Base-by-base conservation (phyloP, 2,888 invertebrate genomes). In the Chrysomela aeneicollis region DNA sequence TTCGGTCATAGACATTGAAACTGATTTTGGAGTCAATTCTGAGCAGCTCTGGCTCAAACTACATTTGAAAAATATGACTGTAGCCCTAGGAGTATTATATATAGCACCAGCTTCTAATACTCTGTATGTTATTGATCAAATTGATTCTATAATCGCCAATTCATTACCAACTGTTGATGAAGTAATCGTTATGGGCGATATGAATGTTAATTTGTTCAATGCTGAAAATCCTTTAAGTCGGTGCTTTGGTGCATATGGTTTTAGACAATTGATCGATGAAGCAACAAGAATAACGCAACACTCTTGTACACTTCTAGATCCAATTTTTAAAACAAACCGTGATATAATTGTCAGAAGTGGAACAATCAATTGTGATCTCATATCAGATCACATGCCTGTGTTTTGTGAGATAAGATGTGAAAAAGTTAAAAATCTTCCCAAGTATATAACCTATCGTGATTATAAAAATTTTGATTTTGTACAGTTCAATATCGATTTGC, bases 371-470 rank as follows among this genome's bases (percentile, higher is more conserved):
- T 8, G 3, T 49, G 49, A 19, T 49, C 21, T 19, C 10, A 47
- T 47, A 49, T 49, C 21, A 5, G 49, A 49, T 19, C 42, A 42
- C 6, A 8, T 10, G 3, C 42, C n/a, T 15, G 42, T 42, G 15
- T 42, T 15, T 42, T 42, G 42, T 15, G 32, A 42, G 12, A 42
- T 42, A 3, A 12, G 2, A 12, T 15, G 3, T 15, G 42, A 42
- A 12, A 10, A 5, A 19, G 19, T 12, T 19, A 12, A 49, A 9
- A 18, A 15, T 51, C 15, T 1, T 15, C 51, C 51, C 15, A 30
- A 51, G n/a, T 51, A 26, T 22, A 51, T 51, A 51, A 26, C 26
- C 26, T 30, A n/a, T 30, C 26, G 51, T 12, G 51, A 51, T 17
- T 51, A 26, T 26, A 30, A 51, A n/a, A 12, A 22, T 51, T 51